These are phyloP conservation scores for Wasmannia auropunctata DNA, from an alignment of 1,140 invertebrate genomes.

Conservation along the genomic window DNA sequence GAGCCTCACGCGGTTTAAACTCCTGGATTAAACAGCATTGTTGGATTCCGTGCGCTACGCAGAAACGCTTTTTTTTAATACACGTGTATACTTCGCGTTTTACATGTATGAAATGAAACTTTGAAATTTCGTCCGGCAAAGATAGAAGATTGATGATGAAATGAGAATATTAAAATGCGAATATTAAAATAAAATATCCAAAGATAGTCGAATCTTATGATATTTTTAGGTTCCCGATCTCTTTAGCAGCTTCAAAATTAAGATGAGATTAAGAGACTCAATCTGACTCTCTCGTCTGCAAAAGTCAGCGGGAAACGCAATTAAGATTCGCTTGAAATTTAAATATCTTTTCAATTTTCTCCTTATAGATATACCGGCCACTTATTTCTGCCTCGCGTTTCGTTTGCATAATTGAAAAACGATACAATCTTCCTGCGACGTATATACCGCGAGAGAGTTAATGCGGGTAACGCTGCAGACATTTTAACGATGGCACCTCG, in stretches of 20 bases:
- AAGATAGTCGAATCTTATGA: neutral
- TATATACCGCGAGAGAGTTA: neutral
- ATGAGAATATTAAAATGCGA: neutral
- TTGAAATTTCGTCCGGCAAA: neutral
- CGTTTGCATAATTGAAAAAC: slow-evolving; percentile 25
- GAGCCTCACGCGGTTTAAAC: neutral
- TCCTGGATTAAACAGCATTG: slow-evolving; percentile 7
- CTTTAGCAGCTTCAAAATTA: neutral
- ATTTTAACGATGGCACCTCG: neutral
- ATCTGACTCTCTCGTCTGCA: neutral
- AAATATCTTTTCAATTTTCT: slow-evolving; percentile 21
- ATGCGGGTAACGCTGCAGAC: neutral
- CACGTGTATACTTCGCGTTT: neutral
- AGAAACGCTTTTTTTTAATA: neutral
- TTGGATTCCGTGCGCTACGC: neutral
- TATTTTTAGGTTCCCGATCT: neutral
- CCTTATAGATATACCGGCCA: neutral
- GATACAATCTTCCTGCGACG: neutral
- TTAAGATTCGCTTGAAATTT: slow-evolving; percentile 9
- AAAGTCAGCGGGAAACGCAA: neutral
- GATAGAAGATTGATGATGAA: neutral
- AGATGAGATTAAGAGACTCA: neutral
- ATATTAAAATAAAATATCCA: neutral
- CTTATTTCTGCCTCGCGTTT: neutral
- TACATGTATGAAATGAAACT: neutral